These are phyloP conservation scores for Microtus oregoni DNA, from an alignment of 2,113 vertebrate genomes.

Conservation along the genomic window DNA sequence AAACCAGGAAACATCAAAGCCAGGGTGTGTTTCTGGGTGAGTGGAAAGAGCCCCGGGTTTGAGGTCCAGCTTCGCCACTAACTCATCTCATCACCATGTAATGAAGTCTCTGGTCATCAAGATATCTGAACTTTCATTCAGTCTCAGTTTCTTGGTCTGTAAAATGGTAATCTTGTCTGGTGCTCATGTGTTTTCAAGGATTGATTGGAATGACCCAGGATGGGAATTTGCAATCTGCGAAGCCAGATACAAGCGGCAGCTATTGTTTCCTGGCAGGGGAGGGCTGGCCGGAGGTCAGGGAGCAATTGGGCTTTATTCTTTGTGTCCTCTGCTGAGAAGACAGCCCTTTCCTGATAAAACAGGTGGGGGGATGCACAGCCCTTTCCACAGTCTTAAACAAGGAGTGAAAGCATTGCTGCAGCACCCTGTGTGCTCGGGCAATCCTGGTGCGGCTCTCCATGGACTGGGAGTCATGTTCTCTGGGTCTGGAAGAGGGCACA, in stretches of 20 bases:
- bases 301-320: conserved; percentile 47
- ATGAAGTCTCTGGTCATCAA: conserved; percentile 18
- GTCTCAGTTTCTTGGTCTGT: conserved; percentile 70
- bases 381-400: neutral
- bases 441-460: neutral
- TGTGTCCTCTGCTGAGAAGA: conserved; percentile 51
- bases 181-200: neutral
- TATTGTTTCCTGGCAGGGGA: conserved; percentile 61
- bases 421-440: neutral
- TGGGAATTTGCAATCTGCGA: conserved; percentile 24
- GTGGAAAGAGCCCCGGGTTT: conserved; percentile 66
- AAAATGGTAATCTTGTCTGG: conserved; percentile 55
- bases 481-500: neutral
- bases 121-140: conserved; percentile 39
- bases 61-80: conserved; percentile 50
- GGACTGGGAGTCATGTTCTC: neutral
- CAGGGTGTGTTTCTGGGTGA: conserved; percentile 77
- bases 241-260: conserved; percentile 20
- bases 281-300: neutral
- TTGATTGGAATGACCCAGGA: neutral
- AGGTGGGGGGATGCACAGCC: neutral
- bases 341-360: conserved; percentile 8
- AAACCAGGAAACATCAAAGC: conserved; percentile 81
- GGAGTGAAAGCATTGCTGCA: neutral
- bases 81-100: neutral